Percentiles rank a stretch among this genome's conserved stretches.
These are phyloP conservation scores for Lagorchestes hirsutus DNA, from an alignment of 2,797 vertebrate genomes.

Conservation along the genomic window DNA sequence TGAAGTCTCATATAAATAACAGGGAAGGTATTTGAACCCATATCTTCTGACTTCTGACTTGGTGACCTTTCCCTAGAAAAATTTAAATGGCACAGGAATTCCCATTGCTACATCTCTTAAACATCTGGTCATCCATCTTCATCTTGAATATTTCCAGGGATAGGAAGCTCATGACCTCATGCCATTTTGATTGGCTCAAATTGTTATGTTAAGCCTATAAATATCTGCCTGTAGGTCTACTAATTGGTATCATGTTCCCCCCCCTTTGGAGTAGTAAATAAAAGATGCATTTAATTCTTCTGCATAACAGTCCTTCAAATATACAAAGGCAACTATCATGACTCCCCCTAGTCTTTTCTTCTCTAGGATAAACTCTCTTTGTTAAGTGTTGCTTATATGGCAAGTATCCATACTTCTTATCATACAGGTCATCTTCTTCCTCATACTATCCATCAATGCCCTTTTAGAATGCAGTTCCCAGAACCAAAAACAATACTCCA, in stretches of 20 bases:
- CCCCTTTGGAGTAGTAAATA: neutral
- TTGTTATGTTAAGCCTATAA: neutral
- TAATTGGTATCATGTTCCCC: neutral
- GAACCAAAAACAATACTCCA: neutral
- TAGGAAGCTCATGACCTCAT: neutral
- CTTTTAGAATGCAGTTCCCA: neutral
- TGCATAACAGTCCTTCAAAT: neutral
- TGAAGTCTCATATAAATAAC: neutral
- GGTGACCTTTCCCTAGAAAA: neutral
- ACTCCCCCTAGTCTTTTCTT: neutral
- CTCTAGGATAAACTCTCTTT: neutral
- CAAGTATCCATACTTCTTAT: neutral
- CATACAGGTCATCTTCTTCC: neutral
- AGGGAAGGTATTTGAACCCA: neutral
- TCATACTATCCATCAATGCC: neutral
- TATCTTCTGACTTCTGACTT: neutral
- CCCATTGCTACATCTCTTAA: neutral
- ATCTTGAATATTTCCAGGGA: neutral
- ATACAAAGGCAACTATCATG: neutral
- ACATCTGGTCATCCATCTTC: neutral
- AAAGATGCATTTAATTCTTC: neutral
- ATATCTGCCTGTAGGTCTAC: neutral
- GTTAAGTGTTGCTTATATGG: neutral
- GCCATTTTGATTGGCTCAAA: neutral
- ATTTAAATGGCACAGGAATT: neutral